phyloP scores from a whole-genome alignment of 2,113 vertebrate genomes.

The Columba livia region DNA sequence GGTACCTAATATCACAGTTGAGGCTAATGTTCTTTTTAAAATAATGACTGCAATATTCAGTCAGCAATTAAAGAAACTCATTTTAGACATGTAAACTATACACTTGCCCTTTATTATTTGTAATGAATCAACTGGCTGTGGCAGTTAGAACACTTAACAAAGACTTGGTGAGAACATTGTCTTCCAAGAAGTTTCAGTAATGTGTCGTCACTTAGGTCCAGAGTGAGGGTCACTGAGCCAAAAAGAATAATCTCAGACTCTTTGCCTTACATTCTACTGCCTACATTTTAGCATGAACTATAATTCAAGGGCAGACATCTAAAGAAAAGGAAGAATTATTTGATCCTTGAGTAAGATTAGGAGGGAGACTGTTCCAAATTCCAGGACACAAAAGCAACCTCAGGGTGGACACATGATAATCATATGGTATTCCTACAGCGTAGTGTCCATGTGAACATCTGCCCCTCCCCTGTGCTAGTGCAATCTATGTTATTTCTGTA shows the following conservation, averaged over 20 bases:
- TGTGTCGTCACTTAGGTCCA: background rate
- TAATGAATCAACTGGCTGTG: conserved; percentile 26
- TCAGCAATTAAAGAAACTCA: conserved; percentile 49
- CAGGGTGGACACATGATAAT: background rate
- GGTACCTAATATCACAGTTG: conserved; percentile 5
- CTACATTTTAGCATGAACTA: background rate
- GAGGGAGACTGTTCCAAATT: background rate
- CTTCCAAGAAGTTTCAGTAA: background rate
- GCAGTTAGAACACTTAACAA: background rate
- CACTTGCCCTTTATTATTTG: conserved; percentile 34
- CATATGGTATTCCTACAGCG: background rate
- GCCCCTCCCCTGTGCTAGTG: background rate
- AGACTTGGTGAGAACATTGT: background rate
- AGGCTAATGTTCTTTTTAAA: conserved; percentile 42
- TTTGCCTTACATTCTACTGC: background rate
- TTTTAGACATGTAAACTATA: conserved; percentile 15
- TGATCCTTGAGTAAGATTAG: background rate
- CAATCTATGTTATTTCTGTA: background rate
- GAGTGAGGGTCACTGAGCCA: background rate
- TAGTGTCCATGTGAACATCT: background rate
- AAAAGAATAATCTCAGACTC: background rate
- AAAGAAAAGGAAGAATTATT: background rate
- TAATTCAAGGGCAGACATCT: background rate
- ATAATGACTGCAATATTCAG: conserved; percentile 51
- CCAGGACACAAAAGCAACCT: background rate